Evolutionary conservation across 2,888 invertebrate genomes (phyloP), one percentile per base, ranked within the genome.

Genomic region (Gari tellinella): DNA sequence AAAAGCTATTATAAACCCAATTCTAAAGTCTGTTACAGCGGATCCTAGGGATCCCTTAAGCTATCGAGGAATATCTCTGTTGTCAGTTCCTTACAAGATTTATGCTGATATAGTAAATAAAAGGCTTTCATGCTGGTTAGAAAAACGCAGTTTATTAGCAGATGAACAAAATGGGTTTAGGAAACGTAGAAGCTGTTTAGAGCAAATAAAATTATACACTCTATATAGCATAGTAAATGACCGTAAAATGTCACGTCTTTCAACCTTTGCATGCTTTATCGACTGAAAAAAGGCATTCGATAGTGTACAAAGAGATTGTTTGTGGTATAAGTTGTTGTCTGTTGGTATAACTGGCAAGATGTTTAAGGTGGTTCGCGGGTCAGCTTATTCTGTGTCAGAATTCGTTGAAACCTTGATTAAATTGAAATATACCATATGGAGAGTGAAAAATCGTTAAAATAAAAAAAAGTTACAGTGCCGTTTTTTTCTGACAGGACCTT

Each of bases 1-100:
- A 4, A 61, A 67, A 61, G 52, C 55, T 61, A 48, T 58, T 15
- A 58, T 31, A 43, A 43, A 43, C 19, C n/a, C 45, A 7, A 57
- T 57, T 8, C 56, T 43, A 15, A 56, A 43, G 46, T 58, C 58
- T 26, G 26, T 46, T 14, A 15, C 12, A 15, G 17, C 37, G 17
- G 58, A 58, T 46, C 26, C 48, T 37, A 60, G 58, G 37, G 37
- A 60, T 40, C 58, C 58, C 19, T 37, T 60, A 21, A 46, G 46
- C 23, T 56, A 58, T 46, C 23, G 58, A 25, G 56, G 43, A 12
- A 58, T 58, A 17, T 45, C 61, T 14, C 25, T 61, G 12, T 37
- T 25, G 15, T 62, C 62, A 19, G 2, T 41, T 12, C 51, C 51
- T 15, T 52, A 62, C 31, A 58, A 58, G 25, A 21, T 58, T 1